Conservation (phyloP, 2,113 vertebrate species). For the Sus scrofa region DNA sequence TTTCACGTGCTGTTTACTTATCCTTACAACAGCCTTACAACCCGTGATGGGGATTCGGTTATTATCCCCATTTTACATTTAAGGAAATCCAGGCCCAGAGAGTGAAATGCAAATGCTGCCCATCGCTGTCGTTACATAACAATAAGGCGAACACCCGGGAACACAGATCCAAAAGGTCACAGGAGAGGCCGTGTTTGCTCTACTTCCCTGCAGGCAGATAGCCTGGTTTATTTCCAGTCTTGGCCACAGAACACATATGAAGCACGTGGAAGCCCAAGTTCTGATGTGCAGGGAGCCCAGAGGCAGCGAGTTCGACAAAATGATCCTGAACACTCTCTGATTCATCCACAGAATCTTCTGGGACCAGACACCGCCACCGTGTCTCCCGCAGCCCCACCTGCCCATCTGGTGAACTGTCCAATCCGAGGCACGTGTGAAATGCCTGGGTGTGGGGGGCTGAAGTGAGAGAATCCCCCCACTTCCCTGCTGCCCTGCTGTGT, state of each 20-base stretch:
- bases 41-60: neutral
- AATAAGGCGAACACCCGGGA: neutral
- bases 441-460: neutral
- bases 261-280: neutral
- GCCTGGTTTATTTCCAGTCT: neutral
- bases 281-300: neutral
- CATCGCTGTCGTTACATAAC: neutral
- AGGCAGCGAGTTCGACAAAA: neutral
- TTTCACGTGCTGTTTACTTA: neutral
- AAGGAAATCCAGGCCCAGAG: constrained; percentile 4
- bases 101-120: neutral
- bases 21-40: neutral
- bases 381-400: neutral
- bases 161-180: neutral
- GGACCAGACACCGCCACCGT: neutral
- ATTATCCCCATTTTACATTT: neutral
- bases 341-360: neutral
- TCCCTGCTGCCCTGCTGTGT: neutral
- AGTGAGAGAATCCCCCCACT: neutral
- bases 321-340: neutral
- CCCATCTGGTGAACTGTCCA: neutral
- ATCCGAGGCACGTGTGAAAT: neutral
- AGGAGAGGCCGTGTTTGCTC: neutral
- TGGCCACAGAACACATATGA: neutral
- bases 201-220: neutral